phyloP scores from a whole-genome alignment of 2,888 invertebrate species.

The Arge pagana region DNA sequence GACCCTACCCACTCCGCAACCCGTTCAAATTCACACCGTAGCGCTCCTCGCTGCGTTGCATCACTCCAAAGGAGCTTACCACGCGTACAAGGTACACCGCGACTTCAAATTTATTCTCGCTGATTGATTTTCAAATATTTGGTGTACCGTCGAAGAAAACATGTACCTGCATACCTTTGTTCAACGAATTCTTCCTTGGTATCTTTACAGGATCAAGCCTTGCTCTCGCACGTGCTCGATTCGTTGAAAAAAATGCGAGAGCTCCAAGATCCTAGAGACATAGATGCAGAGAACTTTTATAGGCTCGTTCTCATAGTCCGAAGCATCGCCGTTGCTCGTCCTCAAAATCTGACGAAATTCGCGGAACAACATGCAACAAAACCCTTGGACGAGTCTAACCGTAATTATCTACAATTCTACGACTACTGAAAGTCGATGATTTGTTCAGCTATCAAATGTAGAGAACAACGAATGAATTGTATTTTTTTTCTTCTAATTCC shows the following conservation, averaged over 20 bases:
- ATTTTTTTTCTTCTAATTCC: background rate
- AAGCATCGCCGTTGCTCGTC: conserved; percentile 82
- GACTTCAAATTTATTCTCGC: no score
- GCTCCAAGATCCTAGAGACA: conserved; percentile 67
- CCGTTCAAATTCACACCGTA: conserved; percentile 79
- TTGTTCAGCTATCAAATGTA: conserved; percentile 26
- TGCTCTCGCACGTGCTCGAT: conserved; percentile 76
- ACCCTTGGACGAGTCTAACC: conserved; percentile 45
- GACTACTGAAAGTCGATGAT: conserved; percentile 43
- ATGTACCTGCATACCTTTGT: conserved; percentile 59
- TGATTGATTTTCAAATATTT: background rate
- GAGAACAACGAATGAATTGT: conserved; percentile 32
- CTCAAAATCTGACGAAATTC: conserved; percentile 76
- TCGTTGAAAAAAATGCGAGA: conserved; percentile 70
- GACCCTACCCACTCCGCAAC: conserved; percentile 71
- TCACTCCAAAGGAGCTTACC: conserved; percentile 74
- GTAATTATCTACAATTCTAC: no score
- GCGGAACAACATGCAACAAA: conserved; percentile 65
- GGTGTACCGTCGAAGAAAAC: background rate
- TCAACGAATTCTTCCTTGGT: conserved; percentile 60
- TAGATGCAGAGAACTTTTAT: conserved; percentile 91
- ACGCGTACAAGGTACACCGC: conserved; percentile 77
- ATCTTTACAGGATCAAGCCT: conserved; percentile 74
- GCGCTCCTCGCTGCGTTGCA: conserved; percentile 82
- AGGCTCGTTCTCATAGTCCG: conserved; percentile 82